Evolutionary conservation across 2,888 invertebrate genomes (phyloP).

Genomic region (Dilophus febrilis): DNA sequence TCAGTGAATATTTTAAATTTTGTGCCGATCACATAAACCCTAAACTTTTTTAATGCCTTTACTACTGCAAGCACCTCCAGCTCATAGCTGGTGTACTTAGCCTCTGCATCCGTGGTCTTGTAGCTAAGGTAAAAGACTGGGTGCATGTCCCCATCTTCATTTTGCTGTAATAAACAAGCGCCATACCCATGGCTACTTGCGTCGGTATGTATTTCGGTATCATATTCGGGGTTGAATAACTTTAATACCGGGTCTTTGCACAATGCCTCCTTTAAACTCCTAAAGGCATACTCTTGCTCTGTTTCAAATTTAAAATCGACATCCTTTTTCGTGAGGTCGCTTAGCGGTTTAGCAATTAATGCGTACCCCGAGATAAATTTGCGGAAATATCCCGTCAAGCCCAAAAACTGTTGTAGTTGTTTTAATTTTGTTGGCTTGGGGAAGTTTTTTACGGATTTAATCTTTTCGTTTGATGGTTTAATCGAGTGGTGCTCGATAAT

Average conservation of each 20-base stretch:
- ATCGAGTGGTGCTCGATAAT: conserved; percentile 15
- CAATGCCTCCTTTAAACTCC: too few relatives aligned
- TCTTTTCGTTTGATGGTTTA: conserved; percentile 15
- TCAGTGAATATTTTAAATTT: conserved; percentile 14
- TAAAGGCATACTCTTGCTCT: too few relatives aligned
- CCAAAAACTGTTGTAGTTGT: conserved; percentile 18
- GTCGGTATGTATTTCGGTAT: too few relatives aligned
- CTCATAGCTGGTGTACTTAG: conserved; percentile 19
- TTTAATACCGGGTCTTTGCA: neutral
- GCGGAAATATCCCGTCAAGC: conserved; percentile 20
- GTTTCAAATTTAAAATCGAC: conserved; percentile 6
- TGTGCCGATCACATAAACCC: conserved; percentile 15
- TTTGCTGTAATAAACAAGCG: too few relatives aligned
- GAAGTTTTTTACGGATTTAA: conserved; percentile 14
- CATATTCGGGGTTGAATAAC: conserved; percentile 9
- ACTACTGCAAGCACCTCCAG: conserved; percentile 21
- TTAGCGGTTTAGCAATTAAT: conserved; percentile 18
- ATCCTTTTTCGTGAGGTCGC: conserved; percentile 13
- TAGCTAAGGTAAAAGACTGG: conserved; percentile 18
- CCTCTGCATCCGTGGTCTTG: conserved; percentile 18
- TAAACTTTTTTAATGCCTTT: conserved; percentile 15
- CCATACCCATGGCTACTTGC: too few relatives aligned
- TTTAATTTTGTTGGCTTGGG: conserved; percentile 15
- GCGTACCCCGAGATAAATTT: conserved; percentile 20
- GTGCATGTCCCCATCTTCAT: conserved; percentile 15